Base-by-base conservation (phyloP, 2,797 vertebrate species). In the Pseudopleuronectes americanus region DNA sequence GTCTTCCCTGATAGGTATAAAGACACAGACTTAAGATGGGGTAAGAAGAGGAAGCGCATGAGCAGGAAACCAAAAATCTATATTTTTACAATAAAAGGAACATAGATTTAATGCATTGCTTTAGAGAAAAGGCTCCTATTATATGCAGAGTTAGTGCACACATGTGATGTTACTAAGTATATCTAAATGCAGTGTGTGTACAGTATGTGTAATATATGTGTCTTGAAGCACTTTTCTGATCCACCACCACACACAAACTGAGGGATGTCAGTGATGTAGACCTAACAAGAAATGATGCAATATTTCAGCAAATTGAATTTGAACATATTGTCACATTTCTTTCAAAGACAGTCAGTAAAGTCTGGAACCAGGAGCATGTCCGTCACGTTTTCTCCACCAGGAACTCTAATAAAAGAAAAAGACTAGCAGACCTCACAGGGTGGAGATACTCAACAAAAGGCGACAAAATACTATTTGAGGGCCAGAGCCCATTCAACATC, bases 401-500 rank as follows among this genome's bases (percentile, higher is more conserved):
- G 31, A 3, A 52, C 22, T 76, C 10, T 26, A 3, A 67, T 41
- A n/a, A 43, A 51, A 58, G 19, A 58, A 54, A 36, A 63, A 62
- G 19, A 74, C n/a, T n/a, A 57, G 19, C 23, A 52, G 22, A 43
- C 16, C 24, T 58, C 56, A 54, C 73, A 36, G 81, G 83, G 84
- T 24, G 77, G 77, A 84, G 77, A 57, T 1, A 48, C 8, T 31
- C 28, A 8, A 28, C 26, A 28, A 26, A 26, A 26, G 4, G 26
- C 31, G 24, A 55, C 17, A 1, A 63, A 59, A 54, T 61, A 36
- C 49, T 73, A 64, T 81, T 74, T 63, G 55, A 69, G 64, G 66
- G 79, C 4, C 51, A 33, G 16, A 81, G 57, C 22, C 28, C 23
- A 48, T 71, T 79, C 73, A 85, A 64, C 80, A 83, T 84, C 60